These are phyloP conservation scores for Alectura lathami DNA, from an alignment of 2,113 vertebrate species.

Conservation along the genomic window DNA sequence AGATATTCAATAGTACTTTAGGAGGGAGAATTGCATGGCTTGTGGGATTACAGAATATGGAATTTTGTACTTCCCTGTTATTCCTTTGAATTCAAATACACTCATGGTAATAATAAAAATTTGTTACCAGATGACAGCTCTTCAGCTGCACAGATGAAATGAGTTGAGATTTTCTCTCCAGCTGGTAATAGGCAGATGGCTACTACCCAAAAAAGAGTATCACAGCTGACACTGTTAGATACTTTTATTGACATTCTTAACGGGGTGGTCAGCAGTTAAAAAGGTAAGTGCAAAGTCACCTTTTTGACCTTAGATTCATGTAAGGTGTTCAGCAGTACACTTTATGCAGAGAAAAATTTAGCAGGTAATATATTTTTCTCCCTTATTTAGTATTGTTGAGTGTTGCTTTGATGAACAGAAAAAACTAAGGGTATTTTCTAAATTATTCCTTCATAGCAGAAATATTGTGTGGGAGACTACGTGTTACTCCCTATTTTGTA, in stretches of 20 bases:
- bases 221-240: not conserved
- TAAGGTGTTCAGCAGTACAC: not conserved
- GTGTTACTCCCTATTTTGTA: not conserved
- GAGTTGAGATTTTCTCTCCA: slow-evolving; percentile 11
- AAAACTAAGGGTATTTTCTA: not conserved
- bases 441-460: not conserved
- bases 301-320: not conserved
- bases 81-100: slow-evolving; percentile 47
- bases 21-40: not conserved
- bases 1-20: slow-evolving; percentile 38
- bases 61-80: slow-evolving; percentile 49
- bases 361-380: not conserved
- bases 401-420: not conserved
- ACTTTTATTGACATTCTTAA: not conserved
- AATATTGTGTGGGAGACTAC: not conserved
- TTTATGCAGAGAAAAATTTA: not conserved
- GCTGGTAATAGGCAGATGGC: slow-evolving; percentile 34
- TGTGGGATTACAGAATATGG: slow-evolving; percentile 54
- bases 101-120: slow-evolving; percentile 54
- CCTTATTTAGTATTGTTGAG: not conserved
- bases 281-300: not conserved
- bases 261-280: slow-evolving; percentile 12
- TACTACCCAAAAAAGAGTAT: not conserved
- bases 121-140: slow-evolving; percentile 46
- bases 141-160: not conserved